phyloP scores from a whole-genome alignment of 53 echinoderm and acorn worm genomes.

The Actinopyga echinites region DNA sequence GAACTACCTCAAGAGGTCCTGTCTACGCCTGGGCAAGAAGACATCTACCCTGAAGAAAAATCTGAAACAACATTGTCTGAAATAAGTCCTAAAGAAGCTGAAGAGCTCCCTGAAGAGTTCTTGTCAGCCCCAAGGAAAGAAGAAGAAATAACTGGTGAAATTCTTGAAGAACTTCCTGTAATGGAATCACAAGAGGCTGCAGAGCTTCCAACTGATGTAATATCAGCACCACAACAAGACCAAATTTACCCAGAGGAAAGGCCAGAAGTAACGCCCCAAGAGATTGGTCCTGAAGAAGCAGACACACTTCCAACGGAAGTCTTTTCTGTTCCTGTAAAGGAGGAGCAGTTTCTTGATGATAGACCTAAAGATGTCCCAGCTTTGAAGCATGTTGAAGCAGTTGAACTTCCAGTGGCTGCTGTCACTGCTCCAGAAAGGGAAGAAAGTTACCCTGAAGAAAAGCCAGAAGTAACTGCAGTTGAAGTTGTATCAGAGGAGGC shows the following conservation, averaged over 20 bases:
- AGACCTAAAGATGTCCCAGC: conserved; percentile 36
- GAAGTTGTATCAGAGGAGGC: conserved; percentile 41
- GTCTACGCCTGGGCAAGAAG: conserved; percentile 21
- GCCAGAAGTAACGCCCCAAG: conserved; percentile 17
- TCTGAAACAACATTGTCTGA: conserved; percentile 38
- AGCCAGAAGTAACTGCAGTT: conserved; percentile 26
- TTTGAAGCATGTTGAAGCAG: conserved; percentile 37
- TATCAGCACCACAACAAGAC: conserved; percentile 3
- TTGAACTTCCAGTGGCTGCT: conserved; percentile 48
- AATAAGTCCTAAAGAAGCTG: conserved; percentile 33
- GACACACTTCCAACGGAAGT: conserved; percentile 41
- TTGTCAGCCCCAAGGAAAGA: conserved; percentile 29
- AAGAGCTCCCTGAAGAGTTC: conserved; percentile 42
- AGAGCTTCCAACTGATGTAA: neutral
- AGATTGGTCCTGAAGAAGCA: conserved; percentile 4
- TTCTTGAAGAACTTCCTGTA: conserved; percentile 24
- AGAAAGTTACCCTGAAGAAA: conserved; percentile 47
- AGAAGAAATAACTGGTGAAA: conserved; percentile 33
- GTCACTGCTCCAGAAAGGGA: conserved; percentile 46
- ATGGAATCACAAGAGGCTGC: conserved; percentile 9
- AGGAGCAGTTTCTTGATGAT: conserved; percentile 51
- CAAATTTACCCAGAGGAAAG: conserved; percentile 34
- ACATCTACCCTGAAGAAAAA: conserved; percentile 50
- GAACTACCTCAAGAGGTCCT: conserved; percentile 43
- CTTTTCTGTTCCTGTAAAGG: conserved; percentile 18